Evolutionary conservation across 2,797 vertebrate genomes (phyloP).

Genomic region (Fundulus diaphanus): DNA sequence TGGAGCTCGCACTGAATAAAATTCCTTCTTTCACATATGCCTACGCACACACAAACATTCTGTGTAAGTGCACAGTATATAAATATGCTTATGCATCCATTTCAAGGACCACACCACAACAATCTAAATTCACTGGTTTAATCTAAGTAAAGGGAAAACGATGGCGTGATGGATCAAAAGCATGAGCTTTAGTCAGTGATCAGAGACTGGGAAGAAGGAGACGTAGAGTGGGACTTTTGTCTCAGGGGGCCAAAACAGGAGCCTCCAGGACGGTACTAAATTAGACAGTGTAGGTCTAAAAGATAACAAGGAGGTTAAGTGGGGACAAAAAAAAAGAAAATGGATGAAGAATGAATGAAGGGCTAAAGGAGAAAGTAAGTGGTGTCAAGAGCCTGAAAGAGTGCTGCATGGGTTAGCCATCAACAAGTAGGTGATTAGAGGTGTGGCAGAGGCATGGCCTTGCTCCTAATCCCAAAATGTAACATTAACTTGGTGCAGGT

Average conservation of each 20-base stretch:
- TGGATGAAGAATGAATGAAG: background rate
- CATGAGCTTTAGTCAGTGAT: background rate
- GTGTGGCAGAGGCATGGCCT: no score
- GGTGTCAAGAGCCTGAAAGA: background rate
- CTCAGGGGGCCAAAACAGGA: background rate
- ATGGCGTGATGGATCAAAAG: background rate
- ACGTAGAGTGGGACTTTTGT: background rate
- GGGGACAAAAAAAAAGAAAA: background rate
- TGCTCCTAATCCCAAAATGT: no score
- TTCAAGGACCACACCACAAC: background rate
- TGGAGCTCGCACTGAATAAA: conserved; percentile 25
- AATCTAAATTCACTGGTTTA: background rate
- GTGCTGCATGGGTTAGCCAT: background rate
- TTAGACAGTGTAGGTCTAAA: background rate
- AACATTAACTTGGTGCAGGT: background rate
- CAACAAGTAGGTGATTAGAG: no score
- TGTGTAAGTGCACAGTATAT: background rate
- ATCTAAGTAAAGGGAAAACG: background rate
- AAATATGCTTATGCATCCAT: background rate
- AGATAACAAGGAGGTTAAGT: background rate
- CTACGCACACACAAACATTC: background rate
- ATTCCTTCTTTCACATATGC: conserved; percentile 6
- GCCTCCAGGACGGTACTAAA: background rate
- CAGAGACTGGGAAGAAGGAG: background rate
- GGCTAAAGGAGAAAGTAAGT: background rate